Evolutionary conservation across 2,888 invertebrate genomes (phyloP).

Genomic region (Apomyelois bistriatella): DNA sequence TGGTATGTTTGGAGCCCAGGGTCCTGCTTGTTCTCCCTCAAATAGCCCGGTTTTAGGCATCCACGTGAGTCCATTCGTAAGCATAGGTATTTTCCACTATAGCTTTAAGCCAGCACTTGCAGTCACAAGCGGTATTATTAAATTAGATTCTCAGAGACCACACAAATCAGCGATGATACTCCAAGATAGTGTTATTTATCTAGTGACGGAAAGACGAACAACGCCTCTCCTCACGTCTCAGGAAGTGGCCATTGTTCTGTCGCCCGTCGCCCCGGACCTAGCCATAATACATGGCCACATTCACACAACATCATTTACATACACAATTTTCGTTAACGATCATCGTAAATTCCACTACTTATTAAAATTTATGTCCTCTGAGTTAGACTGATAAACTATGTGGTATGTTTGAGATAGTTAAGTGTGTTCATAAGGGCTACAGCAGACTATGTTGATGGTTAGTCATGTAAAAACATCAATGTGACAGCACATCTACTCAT

Average conservation of each 20-base stretch:
- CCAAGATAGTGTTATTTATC: slow-evolving; percentile 51
- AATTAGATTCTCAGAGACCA: no score
- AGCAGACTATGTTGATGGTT: no score
- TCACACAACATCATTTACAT: slow-evolving; percentile 46
- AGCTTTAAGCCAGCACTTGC: no score
- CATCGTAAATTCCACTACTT: slow-evolving; percentile 33
- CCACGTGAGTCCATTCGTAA: no score
- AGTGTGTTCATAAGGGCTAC: not conserved
- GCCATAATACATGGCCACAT: slow-evolving; percentile 30
- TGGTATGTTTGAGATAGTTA: slow-evolving; percentile 20
- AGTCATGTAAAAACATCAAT: no score
- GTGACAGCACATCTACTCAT: no score
- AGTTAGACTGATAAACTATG: slow-evolving; percentile 36
- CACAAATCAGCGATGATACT: slow-evolving; percentile 23
- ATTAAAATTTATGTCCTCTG: slow-evolving; percentile 37
- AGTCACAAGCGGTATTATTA: no score
- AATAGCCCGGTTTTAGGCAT: no score
- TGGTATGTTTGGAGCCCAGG: no score
- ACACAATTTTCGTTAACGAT: slow-evolving; percentile 44
- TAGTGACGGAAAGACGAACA: slow-evolving; percentile 38
- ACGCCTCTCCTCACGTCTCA: slow-evolving; percentile 34
- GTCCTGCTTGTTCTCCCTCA: no score
- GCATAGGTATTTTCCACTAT: no score
- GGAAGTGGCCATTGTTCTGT: slow-evolving; percentile 56
- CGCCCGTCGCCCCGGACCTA: slow-evolving; percentile 39